phyloP scores from a whole-genome alignment of 2,888 invertebrate genomes.

The Brenthis ino region DNA sequence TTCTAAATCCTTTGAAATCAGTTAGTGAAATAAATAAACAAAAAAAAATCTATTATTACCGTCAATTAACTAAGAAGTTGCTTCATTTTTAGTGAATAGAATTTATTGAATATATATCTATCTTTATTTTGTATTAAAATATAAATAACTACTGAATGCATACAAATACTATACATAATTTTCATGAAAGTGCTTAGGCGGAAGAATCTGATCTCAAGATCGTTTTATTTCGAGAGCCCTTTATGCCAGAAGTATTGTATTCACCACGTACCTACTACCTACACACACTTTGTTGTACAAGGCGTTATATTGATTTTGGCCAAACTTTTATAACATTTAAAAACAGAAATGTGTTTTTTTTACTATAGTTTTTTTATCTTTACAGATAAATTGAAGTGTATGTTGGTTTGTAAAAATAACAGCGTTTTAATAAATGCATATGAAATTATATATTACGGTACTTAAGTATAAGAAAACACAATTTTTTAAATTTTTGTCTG shows the following conservation, averaged over 20 bases:
- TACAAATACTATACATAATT: slow-evolving; percentile 5
- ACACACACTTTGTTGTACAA: neutral
- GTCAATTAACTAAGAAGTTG: neutral
- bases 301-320: neutral
- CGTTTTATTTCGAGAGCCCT: slow-evolving; percentile 19
- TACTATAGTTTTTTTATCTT: too few species aligned
- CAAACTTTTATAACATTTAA: neutral
- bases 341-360: too few species aligned
- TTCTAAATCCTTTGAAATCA: too few species aligned
- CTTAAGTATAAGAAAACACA: too few species aligned
- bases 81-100: neutral
- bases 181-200: slow-evolving; percentile 9
- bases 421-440: too few species aligned
- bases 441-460: too few species aligned
- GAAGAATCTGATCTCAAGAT: slow-evolving; percentile 4
- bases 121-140: neutral
- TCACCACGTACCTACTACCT: neutral
- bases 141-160: neutral
- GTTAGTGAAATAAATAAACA: too few species aligned
- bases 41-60: too few species aligned
- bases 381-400: too few species aligned
- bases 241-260: slow-evolving; percentile 13
- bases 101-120: too few species aligned
- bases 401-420: too few species aligned
- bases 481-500: too few species aligned